These are phyloP conservation scores for Etia nguti DNA, from an alignment of 2,113 vertebrate species.

Conservation along the genomic window DNA sequence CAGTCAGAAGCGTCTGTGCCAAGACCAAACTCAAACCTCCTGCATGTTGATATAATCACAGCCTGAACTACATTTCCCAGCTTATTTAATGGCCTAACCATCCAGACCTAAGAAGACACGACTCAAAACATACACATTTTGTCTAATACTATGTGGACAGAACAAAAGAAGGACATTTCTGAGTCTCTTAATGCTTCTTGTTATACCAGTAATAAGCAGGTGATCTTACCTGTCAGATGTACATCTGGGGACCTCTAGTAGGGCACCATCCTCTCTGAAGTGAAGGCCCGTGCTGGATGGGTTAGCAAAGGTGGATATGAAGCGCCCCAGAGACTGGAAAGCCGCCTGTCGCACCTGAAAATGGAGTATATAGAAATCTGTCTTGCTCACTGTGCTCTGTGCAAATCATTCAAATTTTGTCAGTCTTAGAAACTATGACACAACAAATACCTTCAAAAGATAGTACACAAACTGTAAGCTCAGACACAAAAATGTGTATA, in stretches of 20 bases:
- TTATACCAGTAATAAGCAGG: accelerated
- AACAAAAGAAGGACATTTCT: background rate
- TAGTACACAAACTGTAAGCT: background rate
- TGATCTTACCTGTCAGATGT: slow-evolving; percentile 54
- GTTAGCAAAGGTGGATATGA: slow-evolving; percentile 89
- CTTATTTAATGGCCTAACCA: background rate
- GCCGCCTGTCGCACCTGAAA: slow-evolving; percentile 85
- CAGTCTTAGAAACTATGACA: background rate
- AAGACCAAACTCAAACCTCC: background rate
- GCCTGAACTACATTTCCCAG: background rate
- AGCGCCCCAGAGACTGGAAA: slow-evolving; percentile 87
- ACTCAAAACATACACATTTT: background rate
- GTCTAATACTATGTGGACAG: background rate
- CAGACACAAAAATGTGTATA: background rate
- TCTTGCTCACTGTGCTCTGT: background rate
- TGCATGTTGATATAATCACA: background rate
- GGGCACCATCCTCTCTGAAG: slow-evolving; percentile 77
- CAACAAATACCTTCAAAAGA: background rate
- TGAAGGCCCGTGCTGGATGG: slow-evolving; percentile 81
- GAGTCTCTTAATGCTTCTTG: background rate
- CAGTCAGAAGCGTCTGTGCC: accelerated
- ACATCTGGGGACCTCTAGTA: slow-evolving; percentile 67
- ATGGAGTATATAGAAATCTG: background rate
- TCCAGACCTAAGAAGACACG: background rate
- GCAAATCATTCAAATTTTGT: background rate